Conservation (phyloP, 1,140 invertebrate genomes). For the Metaphire vulgaris region DNA sequence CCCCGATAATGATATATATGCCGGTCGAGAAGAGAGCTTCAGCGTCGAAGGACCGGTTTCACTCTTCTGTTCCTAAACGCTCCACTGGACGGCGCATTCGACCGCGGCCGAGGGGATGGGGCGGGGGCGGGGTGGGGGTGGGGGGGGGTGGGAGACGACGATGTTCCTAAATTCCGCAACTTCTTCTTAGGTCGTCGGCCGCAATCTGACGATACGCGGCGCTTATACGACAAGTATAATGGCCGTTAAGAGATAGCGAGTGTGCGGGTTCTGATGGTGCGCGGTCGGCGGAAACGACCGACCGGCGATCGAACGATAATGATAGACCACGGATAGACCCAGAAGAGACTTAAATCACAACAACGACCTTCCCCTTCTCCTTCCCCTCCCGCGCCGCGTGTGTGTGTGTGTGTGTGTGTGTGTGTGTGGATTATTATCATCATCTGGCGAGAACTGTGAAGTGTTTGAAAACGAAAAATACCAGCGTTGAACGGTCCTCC, state of each 20-base stretch:
- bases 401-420: no score
- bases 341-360: neutral
- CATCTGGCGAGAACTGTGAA: neutral
- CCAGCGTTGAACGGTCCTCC: neutral
- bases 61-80: neutral
- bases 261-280: no score
- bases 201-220: neutral
- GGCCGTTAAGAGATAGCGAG: neutral
- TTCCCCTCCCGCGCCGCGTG: neutral
- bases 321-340: no score
- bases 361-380: neutral
- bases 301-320: neutral
- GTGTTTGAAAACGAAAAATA: conserved; percentile 3
- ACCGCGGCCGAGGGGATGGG: neutral
- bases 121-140: neutral
- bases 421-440: neutral
- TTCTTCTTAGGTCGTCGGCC: neutral
- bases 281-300: neutral
- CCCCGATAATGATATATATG: no score
- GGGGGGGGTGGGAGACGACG: neutral
- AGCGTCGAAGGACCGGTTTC: no score
- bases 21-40: no score
- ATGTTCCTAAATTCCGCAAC: neutral
- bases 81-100: neutral
- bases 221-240: neutral